Conservation (phyloP, 2,888 invertebrate genomes). For the Yponomeuta malinellus region DNA sequence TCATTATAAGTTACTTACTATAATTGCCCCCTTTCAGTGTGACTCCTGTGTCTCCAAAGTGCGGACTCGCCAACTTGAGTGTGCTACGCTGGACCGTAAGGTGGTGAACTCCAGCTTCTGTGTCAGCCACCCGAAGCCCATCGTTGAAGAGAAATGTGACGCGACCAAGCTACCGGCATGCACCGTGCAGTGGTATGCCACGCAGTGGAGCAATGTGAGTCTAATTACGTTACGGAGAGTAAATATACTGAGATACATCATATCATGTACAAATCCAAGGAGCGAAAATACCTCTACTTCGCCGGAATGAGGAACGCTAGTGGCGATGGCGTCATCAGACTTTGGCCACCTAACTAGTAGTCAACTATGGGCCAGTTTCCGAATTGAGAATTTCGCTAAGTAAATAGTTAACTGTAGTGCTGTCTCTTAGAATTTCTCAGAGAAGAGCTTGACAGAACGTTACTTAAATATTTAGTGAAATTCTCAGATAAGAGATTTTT, state of each 20-base stretch:
- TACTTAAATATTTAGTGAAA: too few species aligned
- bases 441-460: too few species aligned
- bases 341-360: too few species aligned
- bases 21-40: conserved; percentile 74
- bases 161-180: conserved; percentile 76
- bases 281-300: too few species aligned
- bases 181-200: conserved; percentile 89
- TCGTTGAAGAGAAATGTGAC: conserved; percentile 80
- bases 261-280: background rate
- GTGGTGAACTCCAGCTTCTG: conserved; percentile 83
- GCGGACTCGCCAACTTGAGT: conserved; percentile 84
- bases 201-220: conserved; percentile 93
- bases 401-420: too few species aligned
- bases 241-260: conserved; percentile 3
- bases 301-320: too few species aligned
- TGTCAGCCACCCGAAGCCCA: conserved; percentile 77
- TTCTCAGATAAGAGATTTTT: too few species aligned
- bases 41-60: conserved; percentile 84
- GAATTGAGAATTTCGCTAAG: too few species aligned
- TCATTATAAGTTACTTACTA: background rate
- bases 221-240: background rate
- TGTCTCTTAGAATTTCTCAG: too few species aligned
- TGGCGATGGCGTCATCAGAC: too few species aligned
- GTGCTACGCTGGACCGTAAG: conserved; percentile 81
- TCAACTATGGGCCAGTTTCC: too few species aligned